Evolutionary conservation across 92 coral and sea anemone genomes (phyloP), one percentile per base, ranked within the genome.

Genomic region (Hydrozoanthus gracilis): DNA sequence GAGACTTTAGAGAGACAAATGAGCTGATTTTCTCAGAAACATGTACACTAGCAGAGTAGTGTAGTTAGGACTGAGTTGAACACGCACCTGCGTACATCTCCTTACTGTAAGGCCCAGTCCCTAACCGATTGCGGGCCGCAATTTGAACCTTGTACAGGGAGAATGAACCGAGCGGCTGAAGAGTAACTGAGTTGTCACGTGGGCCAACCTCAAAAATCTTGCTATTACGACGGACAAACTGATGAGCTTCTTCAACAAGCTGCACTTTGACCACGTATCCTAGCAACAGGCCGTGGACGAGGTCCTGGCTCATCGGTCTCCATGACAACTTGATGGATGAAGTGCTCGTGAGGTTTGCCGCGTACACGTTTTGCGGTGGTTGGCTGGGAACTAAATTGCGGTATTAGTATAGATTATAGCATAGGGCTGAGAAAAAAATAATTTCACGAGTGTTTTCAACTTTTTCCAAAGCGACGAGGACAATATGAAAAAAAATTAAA

Each of bases 201-300:
- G 86, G 60, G 10, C 52, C 51, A 51, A 64, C 60, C 20, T 2
- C 47, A 9, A 66, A 4, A 13, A 35, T 82, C 16, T 20, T 9
- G 16, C 10, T 82, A 9, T 35, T 65, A 66, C n/a, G 61, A 35
- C 13, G 47, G 51, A 64, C 86, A 11, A 11, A 17, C 45, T 51
- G 60, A 0, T 39, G n/a, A 6, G 51, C 69, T 4, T 78, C 69
- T 20, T 44, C 47, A 15, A 78, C 69, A 20, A 78, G 83, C 13
- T 78, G 67, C 51, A 58, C 4, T 27, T 27, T 12, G 13, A 78
- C 8, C 6, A 5, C 78, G 67, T 87, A 87, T 27, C 90, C 90
- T 4, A 65, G 62, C 44, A 87, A 17, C 79, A 78, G 46, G 16
- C 90, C 90, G 18, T 87, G 86, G 76, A 67, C 15, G 52, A 48